Evolutionary conservation across 2,113 vertebrate genomes (phyloP).

Genomic region (Panthera tigris): DNA sequence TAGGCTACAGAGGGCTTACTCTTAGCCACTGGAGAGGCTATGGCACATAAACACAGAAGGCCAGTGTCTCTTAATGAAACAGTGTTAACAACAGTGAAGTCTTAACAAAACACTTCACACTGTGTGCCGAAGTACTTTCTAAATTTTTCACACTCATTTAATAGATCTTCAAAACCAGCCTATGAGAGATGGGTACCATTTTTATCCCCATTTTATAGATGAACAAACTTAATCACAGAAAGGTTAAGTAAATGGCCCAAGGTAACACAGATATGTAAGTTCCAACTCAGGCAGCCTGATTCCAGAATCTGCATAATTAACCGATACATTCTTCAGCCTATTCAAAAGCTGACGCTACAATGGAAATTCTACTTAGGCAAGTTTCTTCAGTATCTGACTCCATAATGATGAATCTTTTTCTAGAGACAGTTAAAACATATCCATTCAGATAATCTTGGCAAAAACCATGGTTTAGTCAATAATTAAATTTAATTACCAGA

Average conservation of each 20-base stretch:
- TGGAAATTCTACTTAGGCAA: neutral
- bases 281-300: neutral
- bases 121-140: neutral
- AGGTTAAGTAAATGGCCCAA: neutral
- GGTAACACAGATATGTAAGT: neutral
- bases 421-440: neutral
- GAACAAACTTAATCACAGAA: neutral
- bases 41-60: neutral
- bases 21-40: neutral
- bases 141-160: neutral
- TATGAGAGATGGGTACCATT: neutral
- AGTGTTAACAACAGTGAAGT: neutral
- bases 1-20: neutral
- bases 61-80: neutral
- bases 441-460: neutral
- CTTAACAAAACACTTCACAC: neutral
- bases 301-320: neutral
- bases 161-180: neutral
- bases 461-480: neutral
- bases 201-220: neutral
- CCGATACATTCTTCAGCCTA: neutral
- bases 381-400: neutral
- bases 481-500: neutral
- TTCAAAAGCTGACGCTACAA: neutral
- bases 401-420: slow-evolving; percentile 1